Base-by-base conservation (phyloP, 2,113 vertebrate species). In the Regulus satrapa region DNA sequence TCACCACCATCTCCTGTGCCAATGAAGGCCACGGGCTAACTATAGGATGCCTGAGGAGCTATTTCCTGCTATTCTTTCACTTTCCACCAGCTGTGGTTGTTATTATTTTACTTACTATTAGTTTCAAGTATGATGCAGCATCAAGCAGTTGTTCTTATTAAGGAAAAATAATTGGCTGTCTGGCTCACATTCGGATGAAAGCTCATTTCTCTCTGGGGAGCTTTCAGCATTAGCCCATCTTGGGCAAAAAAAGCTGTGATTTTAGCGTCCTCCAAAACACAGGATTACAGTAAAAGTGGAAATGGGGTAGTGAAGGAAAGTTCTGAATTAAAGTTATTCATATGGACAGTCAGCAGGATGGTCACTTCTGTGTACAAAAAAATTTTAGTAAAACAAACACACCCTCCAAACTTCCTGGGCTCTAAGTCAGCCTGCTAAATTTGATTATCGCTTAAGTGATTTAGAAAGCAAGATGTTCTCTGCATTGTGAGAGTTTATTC, bases 1-100 rank as follows among this genome's bases (percentile, higher is more conserved):
- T 80, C 78, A 77, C n/a, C 84, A 80, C 0, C 2, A 59, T 67
- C 75, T 83, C 85, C 82, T 72, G 59, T 56, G 68, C 88, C 79
- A 92, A 7, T 28, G 40, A 86, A 72, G 86, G 61, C 78, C 90
- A 77, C 25, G 18, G 49, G 74, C 92, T 76, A 85, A 88, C 85
- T 79, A 72, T 66, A 80, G 86, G 90, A 67, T 92, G 88, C 82
- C 82, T 86, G 85, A 84, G 56, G 85, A 92, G 88, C 28, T 74
- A 41, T 92, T 97, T 96, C 93, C 93, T 95, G n/a, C 82, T 90
- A 96, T 96, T 96, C 85, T 95, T 92, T 94, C 93, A 92, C 93
- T 95, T 95, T 95, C 85, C 92, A 92, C 82, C 85, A 94, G 85
- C 85, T 94, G 92, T 9, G 92, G 71, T 48, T 92, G 25, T 23